These are phyloP conservation scores for Heterotis niloticus DNA, from an alignment of 2,113 vertebrate genomes.

Conservation along the genomic window DNA sequence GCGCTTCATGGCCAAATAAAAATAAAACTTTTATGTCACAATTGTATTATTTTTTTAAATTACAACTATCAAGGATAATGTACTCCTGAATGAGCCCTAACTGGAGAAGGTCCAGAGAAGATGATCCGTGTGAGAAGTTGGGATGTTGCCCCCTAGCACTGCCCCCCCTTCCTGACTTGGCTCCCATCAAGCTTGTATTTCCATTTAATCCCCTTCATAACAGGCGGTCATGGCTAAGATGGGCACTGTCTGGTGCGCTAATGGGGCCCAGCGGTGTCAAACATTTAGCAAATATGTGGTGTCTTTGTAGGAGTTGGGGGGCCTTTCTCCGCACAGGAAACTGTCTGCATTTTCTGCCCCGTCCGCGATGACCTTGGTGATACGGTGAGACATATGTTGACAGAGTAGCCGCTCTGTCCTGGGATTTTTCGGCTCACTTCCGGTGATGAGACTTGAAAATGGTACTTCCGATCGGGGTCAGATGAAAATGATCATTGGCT, in stretches of 20 bases:
- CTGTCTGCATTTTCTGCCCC: constrained; percentile 40
- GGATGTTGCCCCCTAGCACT: constrained; percentile 25
- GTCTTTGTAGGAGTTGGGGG: background rate
- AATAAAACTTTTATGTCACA: no score
- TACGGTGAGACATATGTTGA: background rate
- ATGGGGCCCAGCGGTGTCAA: constrained; percentile 46
- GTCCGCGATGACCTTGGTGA: background rate
- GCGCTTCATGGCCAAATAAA: no score
- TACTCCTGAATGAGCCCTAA: background rate
- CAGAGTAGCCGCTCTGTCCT: background rate
- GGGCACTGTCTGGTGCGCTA: constrained; percentile 51
- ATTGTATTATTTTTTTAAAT: no score
- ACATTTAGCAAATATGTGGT: constrained; percentile 42
- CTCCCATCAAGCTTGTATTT: constrained; percentile 48
- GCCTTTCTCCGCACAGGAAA: constrained; percentile 21
- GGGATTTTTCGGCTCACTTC: background rate
- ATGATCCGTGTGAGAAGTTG: constrained; percentile 21
- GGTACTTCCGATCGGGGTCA: no score
- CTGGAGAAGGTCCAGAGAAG: constrained; percentile 26
- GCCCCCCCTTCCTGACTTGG: constrained; percentile 32
- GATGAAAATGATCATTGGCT: no score
- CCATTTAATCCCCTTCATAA: constrained; percentile 51
- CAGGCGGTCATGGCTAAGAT: constrained; percentile 47
- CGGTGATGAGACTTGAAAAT: background rate
- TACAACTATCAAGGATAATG: background rate